Evolutionary conservation across 2,113 vertebrate genomes (phyloP).

Genomic region (Nymphicus hollandicus): DNA sequence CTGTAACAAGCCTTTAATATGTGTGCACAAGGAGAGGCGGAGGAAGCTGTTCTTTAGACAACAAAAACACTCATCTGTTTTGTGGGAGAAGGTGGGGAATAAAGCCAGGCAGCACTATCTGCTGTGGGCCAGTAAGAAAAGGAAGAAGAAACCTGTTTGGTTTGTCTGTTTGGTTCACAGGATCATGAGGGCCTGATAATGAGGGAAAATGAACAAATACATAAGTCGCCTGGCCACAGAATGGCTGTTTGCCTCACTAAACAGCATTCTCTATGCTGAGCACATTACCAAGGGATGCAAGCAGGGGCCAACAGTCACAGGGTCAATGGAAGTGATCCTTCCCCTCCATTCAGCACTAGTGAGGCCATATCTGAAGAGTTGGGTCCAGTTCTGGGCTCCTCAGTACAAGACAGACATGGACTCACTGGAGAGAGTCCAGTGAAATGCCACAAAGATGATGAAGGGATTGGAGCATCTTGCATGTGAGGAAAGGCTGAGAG

Average conservation of each 20-base stretch:
- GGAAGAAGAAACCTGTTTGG: neutral
- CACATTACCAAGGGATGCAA: neutral
- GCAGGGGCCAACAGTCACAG: fast-evolving
- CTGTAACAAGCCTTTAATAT: neutral
- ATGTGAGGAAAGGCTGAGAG: neutral
- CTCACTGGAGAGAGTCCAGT: neutral
- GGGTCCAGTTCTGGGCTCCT: neutral
- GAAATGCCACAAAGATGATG: neutral
- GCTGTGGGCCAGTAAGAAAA: neutral
- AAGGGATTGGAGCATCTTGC: neutral
- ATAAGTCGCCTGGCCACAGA: neutral
- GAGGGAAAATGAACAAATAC: neutral
- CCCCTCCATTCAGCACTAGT: neutral
- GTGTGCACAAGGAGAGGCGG: neutral
- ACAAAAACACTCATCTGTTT: neutral
- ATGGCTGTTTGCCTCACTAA: neutral
- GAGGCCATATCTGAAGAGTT: neutral
- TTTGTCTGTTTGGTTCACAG: neutral
- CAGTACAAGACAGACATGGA: neutral
- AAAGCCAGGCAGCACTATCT: neutral
- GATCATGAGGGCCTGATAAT: neutral
- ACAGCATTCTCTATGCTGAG: neutral
- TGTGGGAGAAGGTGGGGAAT: neutral
- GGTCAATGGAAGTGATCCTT: neutral
- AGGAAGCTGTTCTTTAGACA: neutral